A percentile compares a stretch with the other conserved stretches of the same genome.
phyloP scores from a whole-genome alignment of 2,888 invertebrate genomes.

The Mesodorylaimus sp. region DNA sequence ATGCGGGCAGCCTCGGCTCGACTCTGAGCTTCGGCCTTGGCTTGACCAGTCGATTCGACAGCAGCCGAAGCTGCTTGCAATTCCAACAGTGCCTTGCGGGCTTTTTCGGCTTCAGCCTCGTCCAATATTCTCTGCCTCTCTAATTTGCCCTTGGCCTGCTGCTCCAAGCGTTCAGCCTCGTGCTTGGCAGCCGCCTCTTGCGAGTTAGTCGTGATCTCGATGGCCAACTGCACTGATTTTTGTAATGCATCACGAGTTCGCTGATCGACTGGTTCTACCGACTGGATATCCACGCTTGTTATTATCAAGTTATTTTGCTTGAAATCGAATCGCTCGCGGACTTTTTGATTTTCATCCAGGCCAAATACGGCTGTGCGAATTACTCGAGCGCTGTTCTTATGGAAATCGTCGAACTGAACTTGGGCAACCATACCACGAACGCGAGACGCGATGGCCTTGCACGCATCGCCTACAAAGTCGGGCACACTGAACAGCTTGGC shows the following conservation, averaged over 20 bases:
- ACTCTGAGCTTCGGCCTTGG: slow-evolving; percentile 38
- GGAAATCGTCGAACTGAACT: slow-evolving; percentile 38
- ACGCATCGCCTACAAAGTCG: slow-evolving; percentile 39
- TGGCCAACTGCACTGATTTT: slow-evolving; percentile 39
- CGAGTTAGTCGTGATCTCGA: slow-evolving; percentile 39
- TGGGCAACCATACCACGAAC: slow-evolving; percentile 37
- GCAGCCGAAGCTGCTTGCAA: slow-evolving; percentile 34
- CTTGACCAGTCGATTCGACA: slow-evolving; percentile 37
- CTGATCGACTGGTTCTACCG: slow-evolving; percentile 40
- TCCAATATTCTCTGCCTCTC: slow-evolving; percentile 38
- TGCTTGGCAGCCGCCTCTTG: slow-evolving; percentile 39
- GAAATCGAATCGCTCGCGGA: slow-evolving; percentile 33
- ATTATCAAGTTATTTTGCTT: slow-evolving; percentile 36
- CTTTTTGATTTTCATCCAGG: slow-evolving; percentile 33
- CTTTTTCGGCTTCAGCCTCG: slow-evolving; percentile 37
- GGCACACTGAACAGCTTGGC: slow-evolving; percentile 38
- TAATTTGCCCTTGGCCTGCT: slow-evolving; percentile 37
- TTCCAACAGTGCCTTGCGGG: slow-evolving; percentile 33
- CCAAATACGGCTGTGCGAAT: slow-evolving; percentile 38
- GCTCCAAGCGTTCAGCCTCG: slow-evolving; percentile 38
- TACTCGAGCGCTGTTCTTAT: slow-evolving; percentile 38
- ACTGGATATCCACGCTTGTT: slow-evolving; percentile 38
- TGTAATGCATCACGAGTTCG: slow-evolving; percentile 37
- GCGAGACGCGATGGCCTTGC: slow-evolving; percentile 38
- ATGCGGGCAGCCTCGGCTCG: slow-evolving; percentile 36